Base-by-base conservation (phyloP, 2,797 vertebrate genomes). In the Phylloscopus collybita region DNA sequence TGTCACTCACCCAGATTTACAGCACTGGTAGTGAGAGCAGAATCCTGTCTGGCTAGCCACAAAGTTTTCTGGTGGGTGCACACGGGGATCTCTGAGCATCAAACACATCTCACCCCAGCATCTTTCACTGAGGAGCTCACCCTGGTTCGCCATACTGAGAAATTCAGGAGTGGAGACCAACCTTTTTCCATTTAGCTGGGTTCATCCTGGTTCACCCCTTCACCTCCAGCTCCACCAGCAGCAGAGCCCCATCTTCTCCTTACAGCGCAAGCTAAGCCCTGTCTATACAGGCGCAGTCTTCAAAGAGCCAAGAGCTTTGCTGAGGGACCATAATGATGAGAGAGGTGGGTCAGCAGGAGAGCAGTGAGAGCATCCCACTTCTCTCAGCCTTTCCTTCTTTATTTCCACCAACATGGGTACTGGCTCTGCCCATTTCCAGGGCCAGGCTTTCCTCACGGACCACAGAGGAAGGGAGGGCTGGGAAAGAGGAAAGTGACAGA, bases 281-380 rank as follows among this genome's bases (percentile, higher is more conserved):
- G 1, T 16, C n/a, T 49, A 2, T 13, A 50, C 42, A 4, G 0
- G 47, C 12, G 2, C 0, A 0, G 49, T 30, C 42, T 30, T 60
- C 70, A 62, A 50, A 79, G 40, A 64, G 29, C 49, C 60, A 56
- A 56, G 56, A 3, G 3, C 60, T 85, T 64, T 67, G 61, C 76
- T 42, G 49, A 61, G 29, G 3, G 11, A 47, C 20, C 3, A 1
- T 23, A 74, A 27, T 4, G 34, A 44, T 0, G 0, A 42, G 54
- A 67, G 51, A 50, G 34, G 34, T 32, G 50, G 19, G 32, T 44
- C 1, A 0, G 50, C 22, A 16, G 38, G 34, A 90, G 13, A 69
- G 50, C 62, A 75, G 26, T 16, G 17, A 59, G 8, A 78, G 6
- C 70, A 76, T 54, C 42, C 66, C n/a, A 9, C 36, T 91, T 76